phyloP scores from a whole-genome alignment of 2,888 invertebrate species.

The Lasioglossum malachurum region DNA sequence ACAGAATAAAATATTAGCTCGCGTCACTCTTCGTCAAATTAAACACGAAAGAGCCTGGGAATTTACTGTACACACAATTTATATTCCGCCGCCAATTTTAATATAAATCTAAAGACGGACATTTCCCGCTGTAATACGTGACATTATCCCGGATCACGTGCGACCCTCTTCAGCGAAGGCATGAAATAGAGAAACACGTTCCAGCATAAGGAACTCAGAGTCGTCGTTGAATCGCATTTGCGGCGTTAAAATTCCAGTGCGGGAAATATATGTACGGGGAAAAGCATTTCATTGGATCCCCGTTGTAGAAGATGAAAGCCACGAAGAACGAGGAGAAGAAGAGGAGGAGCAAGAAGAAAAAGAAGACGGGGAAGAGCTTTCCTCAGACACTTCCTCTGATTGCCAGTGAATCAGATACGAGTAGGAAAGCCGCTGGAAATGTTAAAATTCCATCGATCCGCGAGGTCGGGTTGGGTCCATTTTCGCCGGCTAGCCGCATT shows the following conservation, averaged over 20 bases:
- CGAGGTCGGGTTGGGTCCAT: background rate
- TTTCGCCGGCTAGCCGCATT: slow-evolving; percentile 10
- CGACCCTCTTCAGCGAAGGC: background rate
- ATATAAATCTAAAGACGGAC: background rate
- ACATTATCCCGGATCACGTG: background rate
- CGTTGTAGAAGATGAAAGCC: background rate
- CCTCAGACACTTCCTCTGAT: background rate
- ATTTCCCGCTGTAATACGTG: background rate
- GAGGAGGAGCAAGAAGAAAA: background rate
- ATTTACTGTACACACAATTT: background rate
- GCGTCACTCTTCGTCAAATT: background rate
- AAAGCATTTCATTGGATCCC: slow-evolving; percentile 3
- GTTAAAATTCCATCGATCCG: slow-evolving; percentile 23
- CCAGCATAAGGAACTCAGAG: background rate
- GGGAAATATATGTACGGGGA: background rate
- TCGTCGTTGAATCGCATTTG: slow-evolving; percentile 4
- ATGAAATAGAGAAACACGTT: slow-evolving; percentile 1
- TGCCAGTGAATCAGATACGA: background rate
- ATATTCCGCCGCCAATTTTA: background rate
- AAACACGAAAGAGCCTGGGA: background rate
- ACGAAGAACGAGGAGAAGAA: background rate
- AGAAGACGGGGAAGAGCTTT: background rate
- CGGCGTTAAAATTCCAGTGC: slow-evolving; percentile 6
- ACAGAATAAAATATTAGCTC: background rate
- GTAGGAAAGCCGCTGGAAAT: background rate